Evolutionary conservation across 2,797 vertebrate species (phyloP).

Genomic region (Falco berigora): DNA sequence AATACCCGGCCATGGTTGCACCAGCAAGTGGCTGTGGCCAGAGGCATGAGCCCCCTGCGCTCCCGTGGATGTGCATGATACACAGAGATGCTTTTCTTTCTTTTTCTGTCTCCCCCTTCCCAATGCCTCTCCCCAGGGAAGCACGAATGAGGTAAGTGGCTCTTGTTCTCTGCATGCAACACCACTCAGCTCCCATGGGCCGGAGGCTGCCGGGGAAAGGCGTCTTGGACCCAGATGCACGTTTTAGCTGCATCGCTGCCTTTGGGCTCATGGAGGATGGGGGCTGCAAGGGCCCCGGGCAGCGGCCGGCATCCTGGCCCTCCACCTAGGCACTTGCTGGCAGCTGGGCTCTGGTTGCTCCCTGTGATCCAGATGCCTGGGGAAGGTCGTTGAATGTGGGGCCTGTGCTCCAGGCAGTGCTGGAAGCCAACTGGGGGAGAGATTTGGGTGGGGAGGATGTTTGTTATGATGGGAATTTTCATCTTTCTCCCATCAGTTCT

Average conservation of each 20-base stretch:
- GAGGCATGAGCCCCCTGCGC: neutral
- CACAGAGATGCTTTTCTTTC: conserved; percentile 12
- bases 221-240: fast-evolving
- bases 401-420: fast-evolving
- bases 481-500: neutral
- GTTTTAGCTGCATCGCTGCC: fast-evolving
- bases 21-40: neutral
- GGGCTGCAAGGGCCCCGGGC: neutral
- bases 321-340: neutral
- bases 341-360: neutral
- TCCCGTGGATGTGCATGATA: neutral
- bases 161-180: neutral
- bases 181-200: fast-evolving
- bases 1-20: fast-evolving
- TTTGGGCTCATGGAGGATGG: neutral
- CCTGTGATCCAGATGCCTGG: neutral
- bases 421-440: neutral
- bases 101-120: neutral
- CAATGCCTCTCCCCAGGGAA: conserved; percentile 84
- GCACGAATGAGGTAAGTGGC: conserved; percentile 93
- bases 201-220: neutral
- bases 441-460: neutral
- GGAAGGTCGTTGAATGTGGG: neutral
- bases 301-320: neutral
- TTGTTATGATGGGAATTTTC: fast-evolving